Conservation (phyloP, 2,888 invertebrate genomes). For the Seladonia tumulorum region DNA sequence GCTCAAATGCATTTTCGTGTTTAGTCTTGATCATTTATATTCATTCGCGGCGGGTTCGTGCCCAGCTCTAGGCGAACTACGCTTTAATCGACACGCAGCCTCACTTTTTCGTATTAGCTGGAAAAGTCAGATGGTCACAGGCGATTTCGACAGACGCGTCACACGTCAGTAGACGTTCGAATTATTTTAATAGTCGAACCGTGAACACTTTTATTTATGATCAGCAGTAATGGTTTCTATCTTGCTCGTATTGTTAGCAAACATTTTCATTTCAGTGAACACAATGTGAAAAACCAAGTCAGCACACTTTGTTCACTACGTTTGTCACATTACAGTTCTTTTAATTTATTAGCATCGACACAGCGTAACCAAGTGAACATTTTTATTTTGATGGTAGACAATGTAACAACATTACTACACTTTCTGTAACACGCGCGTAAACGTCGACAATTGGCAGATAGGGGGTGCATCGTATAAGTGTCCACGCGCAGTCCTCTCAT, state of each 20-base stretch:
- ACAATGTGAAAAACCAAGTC: neutral
- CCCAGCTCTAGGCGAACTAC: neutral
- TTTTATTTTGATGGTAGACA: neutral
- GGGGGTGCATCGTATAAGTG: neutral
- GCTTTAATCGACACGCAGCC: neutral
- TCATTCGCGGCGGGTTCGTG: neutral
- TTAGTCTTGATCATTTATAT: neutral
- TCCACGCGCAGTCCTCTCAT: neutral
- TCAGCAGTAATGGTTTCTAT: no score
- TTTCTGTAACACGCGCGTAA: neutral
- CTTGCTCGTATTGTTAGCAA: no score
- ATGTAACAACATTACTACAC: neutral
- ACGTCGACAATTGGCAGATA: neutral
- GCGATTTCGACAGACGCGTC: no score
- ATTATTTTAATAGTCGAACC: neutral
- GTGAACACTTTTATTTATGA: no score
- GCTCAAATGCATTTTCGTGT: neutral
- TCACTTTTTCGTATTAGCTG: neutral
- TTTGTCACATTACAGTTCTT: neutral
- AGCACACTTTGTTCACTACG: neutral
- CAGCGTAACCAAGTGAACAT: no score
- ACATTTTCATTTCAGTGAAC: neutral
- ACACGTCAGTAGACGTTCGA: no score
- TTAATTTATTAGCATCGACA: neutral
- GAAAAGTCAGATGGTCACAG: neutral